These are phyloP conservation scores for Siderastrea radians DNA, from an alignment of 92 coral and sea anemone genomes.

Conservation along the genomic window DNA sequence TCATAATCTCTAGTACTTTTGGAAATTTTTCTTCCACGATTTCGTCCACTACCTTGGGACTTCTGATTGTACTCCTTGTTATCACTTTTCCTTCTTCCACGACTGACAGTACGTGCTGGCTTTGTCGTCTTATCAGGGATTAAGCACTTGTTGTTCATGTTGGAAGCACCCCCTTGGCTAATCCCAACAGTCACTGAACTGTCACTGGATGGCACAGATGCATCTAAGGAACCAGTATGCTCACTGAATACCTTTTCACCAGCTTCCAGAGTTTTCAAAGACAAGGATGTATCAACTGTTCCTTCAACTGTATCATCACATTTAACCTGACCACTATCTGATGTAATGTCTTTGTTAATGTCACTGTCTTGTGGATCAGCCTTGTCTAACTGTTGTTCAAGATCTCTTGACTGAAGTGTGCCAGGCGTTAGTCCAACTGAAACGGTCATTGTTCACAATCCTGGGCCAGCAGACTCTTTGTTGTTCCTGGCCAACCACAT, in stretches of 20 bases:
- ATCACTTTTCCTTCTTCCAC: constrained; percentile 78
- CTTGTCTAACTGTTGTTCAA: background rate
- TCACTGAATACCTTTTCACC: background rate
- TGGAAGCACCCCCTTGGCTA: background rate
- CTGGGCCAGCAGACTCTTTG: background rate
- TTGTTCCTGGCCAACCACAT: constrained; percentile 3
- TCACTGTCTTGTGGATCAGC: background rate
- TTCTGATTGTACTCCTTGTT: constrained; percentile 71
- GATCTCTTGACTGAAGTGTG: constrained; percentile 18
- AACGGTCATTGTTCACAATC: constrained; percentile 34
- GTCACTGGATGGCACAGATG: background rate
- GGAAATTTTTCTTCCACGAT: constrained; percentile 69
- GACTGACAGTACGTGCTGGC: constrained; percentile 52
- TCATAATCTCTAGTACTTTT: constrained; percentile 80
- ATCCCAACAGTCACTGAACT: background rate
- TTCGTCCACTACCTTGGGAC: constrained; percentile 61
- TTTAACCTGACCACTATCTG: background rate
- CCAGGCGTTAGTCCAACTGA: constrained; percentile 42
- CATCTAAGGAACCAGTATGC: background rate
- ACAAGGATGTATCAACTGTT: background rate
- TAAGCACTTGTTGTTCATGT: background rate
- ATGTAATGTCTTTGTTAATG: background rate
- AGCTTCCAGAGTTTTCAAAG: background rate
- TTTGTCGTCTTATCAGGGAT: background rate
- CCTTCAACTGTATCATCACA: background rate